Base-by-base conservation (phyloP, 2,113 vertebrate species). In the Euleptes europaea region DNA sequence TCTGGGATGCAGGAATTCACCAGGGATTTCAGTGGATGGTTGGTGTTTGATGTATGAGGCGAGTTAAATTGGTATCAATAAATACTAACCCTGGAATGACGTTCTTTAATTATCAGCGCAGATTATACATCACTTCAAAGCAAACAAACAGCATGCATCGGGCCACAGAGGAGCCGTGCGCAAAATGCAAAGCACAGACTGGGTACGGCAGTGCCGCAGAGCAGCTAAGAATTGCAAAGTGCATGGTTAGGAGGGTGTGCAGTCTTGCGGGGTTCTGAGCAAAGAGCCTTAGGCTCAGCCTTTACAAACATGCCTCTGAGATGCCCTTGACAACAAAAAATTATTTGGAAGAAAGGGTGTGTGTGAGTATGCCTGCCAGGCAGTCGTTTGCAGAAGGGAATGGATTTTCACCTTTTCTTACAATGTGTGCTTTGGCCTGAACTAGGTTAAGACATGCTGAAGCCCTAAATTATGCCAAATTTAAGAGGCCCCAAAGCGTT, bases 51-150 rank as follows among this genome's bases (percentile, higher is more conserved):
- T 78, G 66, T 77, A 87, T 78, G 85, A 87, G 85, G 80, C 51
- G 66, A 78, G 85, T 83, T 78, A 87, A 82, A 87, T 72, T 87
- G 80, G 80, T 87, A 87, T 87, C 80, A 83, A 82, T 78, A 87
- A 82, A 77, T 82, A 69, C 79, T 82, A 86, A 82, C 80, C 85
- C 40, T 78, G 42, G 85, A 82, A 77, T 87, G 85, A 78, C 54
- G 40, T 67, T 78, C 73, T 82, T 87, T 82, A 87, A 87, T 72
- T 82, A 87, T 82, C 80, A 82, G 80, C 40, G 17, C 85, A 83
- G 85, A 87, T 87, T 87, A 87, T 83, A 78, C 51, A 82, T 87
- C 80, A 82, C 51, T 47, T 83, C 73, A 83, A 82, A 83, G 84
- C 85, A 83, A 82, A 83, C 66, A 78, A 82, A 78, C 66, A 78